Evolutionary conservation across 2,113 vertebrate species (phyloP).

Genomic region (Hemiprocne comata): DNA sequence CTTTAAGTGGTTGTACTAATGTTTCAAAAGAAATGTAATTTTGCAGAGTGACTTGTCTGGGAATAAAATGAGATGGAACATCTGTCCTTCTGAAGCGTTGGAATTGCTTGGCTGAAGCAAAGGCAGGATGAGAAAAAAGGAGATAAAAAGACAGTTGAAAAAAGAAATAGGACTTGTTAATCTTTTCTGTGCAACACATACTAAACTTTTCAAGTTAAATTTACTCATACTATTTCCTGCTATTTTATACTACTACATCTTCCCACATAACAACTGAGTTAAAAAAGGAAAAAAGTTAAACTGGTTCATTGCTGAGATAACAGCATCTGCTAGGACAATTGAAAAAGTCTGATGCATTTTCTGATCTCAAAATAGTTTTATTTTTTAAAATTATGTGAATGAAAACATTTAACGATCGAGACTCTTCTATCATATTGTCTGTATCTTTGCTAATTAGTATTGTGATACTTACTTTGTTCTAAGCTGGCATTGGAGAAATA

Average conservation of each 20-base stretch:
- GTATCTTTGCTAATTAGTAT: neutral
- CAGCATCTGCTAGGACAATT: conserved; percentile 53
- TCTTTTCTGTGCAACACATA: conserved; percentile 32
- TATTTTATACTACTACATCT: conserved; percentile 54
- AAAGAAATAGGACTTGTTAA: conserved; percentile 24
- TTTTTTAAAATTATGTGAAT: neutral
- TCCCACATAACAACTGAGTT: conserved; percentile 61
- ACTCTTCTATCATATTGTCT: neutral
- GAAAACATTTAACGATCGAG: neutral
- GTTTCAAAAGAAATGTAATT: conserved; percentile 60
- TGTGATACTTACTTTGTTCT: neutral
- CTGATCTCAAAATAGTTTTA: neutral
- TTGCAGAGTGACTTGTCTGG: conserved; percentile 63
- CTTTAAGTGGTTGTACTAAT: conserved; percentile 39
- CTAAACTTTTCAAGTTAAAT: conserved; percentile 36
- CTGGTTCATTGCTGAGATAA: conserved; percentile 46
- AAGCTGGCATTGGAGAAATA: neutral
- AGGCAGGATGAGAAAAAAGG: conserved; percentile 40
- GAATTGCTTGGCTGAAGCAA: conserved; percentile 20
- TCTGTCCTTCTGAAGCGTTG: conserved; percentile 40
- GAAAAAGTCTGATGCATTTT: conserved; percentile 27
- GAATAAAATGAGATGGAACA: conserved; percentile 58
- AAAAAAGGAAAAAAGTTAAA: conserved; percentile 52
- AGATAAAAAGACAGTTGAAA: conserved; percentile 54
- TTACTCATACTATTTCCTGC: conserved; percentile 60